Evolutionary conservation across 1,140 invertebrate genomes (phyloP).

Genomic region (Drosophila fuyamai): DNA sequence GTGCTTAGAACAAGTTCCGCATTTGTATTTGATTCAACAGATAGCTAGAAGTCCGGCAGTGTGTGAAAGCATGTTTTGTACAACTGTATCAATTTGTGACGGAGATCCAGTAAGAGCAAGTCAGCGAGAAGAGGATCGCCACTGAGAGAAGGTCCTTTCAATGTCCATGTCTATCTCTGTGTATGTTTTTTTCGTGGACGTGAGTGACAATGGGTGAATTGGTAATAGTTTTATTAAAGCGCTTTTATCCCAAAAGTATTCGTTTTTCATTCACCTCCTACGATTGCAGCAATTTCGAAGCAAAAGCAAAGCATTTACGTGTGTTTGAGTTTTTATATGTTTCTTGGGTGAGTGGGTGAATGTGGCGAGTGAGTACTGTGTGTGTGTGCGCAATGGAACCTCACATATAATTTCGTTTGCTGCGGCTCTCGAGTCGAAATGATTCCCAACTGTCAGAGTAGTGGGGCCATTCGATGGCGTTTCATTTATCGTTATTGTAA

Average conservation of each 20-base stretch:
- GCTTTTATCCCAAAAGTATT: constrained; percentile 41
- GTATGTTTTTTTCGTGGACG: constrained; percentile 3
- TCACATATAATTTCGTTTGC: constrained; percentile 42
- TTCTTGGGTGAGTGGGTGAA: constrained; percentile 3
- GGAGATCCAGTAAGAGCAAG: constrained; percentile 36
- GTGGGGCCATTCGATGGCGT: constrained; percentile 29
- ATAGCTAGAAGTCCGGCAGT: constrained; percentile 47
- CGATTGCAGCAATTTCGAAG: constrained; percentile 57
- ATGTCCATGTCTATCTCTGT: constrained; percentile 25
- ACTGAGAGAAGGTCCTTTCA: constrained; percentile 21
- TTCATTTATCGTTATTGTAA: constrained; percentile 34
- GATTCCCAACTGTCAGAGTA: constrained; percentile 21
- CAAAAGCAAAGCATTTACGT: constrained; percentile 60
- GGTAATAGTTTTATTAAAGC: constrained; percentile 21
- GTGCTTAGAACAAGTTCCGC: constrained; percentile 43
- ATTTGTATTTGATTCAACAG: constrained; percentile 42
- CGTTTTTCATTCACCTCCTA: constrained; percentile 33
- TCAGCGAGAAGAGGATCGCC: constrained; percentile 41
- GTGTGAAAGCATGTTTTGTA: constrained; percentile 52
- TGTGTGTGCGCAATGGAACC: constrained; percentile 72
- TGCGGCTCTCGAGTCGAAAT: constrained; percentile 21
- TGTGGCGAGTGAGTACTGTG: constrained; percentile 27
- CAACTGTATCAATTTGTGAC: constrained; percentile 4
- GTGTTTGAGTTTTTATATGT: constrained; percentile 16
- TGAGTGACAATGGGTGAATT: constrained; percentile 15